Evolutionary conservation across 2,888 invertebrate genomes (phyloP), one percentile per base, ranked within the genome.

Genomic region (Heliconius ethilla): DNA sequence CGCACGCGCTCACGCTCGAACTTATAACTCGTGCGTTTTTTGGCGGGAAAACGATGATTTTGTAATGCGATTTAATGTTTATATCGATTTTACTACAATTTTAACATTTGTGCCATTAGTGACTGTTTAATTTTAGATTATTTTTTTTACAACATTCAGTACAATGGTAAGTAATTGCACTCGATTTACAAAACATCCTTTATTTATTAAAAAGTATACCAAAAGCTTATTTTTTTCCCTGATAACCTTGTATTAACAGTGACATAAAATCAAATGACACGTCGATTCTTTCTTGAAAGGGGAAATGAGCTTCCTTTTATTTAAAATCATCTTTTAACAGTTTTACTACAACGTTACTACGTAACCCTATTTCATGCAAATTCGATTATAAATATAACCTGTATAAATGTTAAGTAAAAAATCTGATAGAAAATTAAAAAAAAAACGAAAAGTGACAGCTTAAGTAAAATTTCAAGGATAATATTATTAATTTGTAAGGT

Each of bases 1-100:
- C 91, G 89, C 92, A 89, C 90, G 91, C 89, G 89, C 86, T 82
- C 80, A 82, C 81, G 78, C 75, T 78, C 77, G 70, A 75, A 76
- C 69, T 81, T 82, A 81, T 78, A 81, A 81, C 81, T 72, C 73
- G 70, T 77, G 75, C 76, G 79, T 79, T 69, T 75, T 85, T 90
- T 86, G 86, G 89, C 90, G 91, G 88, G 89, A 90, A 91, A 84
- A 72, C 55, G 45, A 75, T 72, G 62, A 33, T n/a, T 37, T 67
- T 40, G 37, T 63, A 62, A 72, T 55, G 70, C 62, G 67, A 33
- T 40, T n/a, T 59, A 15, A 18, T 27, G 33, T 70, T n/a, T 15
- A 22, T 1, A 63, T 63, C 27, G 29, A 77, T 66, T 55, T n/a
- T 15, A 59, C 11, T 27, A 29, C 55, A 18, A 25, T 63, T 40